Evolutionary conservation across 2,888 invertebrate species (phyloP).

Genomic region (Didymodactylos carnosus): DNA sequence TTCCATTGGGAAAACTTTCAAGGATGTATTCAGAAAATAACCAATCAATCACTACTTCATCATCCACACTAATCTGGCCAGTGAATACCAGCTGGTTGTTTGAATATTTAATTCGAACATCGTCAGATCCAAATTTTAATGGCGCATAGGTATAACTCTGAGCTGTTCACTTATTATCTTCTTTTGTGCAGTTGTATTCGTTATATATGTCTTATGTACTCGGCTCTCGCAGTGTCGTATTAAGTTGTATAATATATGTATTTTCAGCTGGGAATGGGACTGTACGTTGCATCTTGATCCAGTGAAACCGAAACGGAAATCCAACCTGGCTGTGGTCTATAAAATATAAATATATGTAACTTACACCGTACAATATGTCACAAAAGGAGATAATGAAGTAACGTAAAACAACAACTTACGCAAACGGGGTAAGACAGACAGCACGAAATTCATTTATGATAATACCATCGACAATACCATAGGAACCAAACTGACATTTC

Average conservation of each 20-base stretch:
- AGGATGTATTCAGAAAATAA: not conserved
- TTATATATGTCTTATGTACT: too few species aligned
- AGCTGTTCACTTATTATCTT: too few species aligned
- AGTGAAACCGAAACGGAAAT: not conserved
- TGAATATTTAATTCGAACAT: not conserved
- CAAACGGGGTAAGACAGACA: not conserved
- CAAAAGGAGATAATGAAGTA: too few species aligned
- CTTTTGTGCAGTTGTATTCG: too few species aligned
- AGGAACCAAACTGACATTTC: not conserved
- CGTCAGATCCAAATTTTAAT: not conserved
- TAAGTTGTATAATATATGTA: too few species aligned
- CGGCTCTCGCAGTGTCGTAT: too few species aligned
- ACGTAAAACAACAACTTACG: too few species aligned
- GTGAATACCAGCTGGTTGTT: not conserved
- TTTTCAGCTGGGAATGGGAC: too few species aligned
- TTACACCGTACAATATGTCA: too few species aligned
- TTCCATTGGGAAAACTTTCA: not conserved
- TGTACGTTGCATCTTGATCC: not conserved
- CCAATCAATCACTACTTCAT: not conserved
- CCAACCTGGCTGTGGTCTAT: not conserved
- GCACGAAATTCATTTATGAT: not conserved
- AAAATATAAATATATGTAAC: too few species aligned
- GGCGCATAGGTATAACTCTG: not conserved
- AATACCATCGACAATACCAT: not conserved
- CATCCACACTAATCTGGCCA: too few species aligned